Conservation (phyloP, 1,140 invertebrate species). For the Drosophila busckii region DNA sequence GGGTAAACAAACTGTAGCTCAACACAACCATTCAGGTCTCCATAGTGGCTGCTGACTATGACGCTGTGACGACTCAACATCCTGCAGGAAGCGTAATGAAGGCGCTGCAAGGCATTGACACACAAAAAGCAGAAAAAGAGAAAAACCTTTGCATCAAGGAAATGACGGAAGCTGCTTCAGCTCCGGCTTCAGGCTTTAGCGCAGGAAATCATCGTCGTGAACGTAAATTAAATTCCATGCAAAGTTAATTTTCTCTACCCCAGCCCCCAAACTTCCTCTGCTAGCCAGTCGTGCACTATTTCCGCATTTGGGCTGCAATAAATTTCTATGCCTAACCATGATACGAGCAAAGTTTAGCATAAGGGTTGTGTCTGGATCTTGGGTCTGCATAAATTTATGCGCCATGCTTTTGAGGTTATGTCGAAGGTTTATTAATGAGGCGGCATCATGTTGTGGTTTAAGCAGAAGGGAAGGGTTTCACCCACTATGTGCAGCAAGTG, state of each 20-base stretch:
- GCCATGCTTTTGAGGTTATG: no score
- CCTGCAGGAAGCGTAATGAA: slow-evolving; percentile 64
- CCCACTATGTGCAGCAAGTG: no score
- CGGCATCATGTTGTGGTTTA: no score
- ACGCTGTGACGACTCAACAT: slow-evolving; percentile 53
- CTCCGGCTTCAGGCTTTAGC: slow-evolving; percentile 18
- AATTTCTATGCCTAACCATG: slow-evolving; percentile 14
- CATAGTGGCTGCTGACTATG: slow-evolving; percentile 48
- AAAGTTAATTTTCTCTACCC: slow-evolving; percentile 60
- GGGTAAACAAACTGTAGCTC: slow-evolving; percentile 73
- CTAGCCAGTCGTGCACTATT: slow-evolving; percentile 20
- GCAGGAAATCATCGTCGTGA: slow-evolving; percentile 76
- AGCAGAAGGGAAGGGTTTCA: no score
- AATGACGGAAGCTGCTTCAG: slow-evolving; percentile 71
- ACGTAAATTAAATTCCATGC: slow-evolving; percentile 78
- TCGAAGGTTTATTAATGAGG: no score
- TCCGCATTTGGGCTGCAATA: slow-evolving; percentile 29
- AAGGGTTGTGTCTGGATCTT: no score
- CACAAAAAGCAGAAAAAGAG: slow-evolving; percentile 40
- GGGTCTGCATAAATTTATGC: no score
- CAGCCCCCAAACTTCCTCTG: background rate
- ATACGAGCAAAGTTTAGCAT: slow-evolving; percentile 25
- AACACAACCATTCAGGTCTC: no score
- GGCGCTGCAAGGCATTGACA: slow-evolving; percentile 29
- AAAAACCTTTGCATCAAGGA: slow-evolving; percentile 61